phyloP scores from a whole-genome alignment of 2,888 invertebrate species.

The Cheilosia pagana region DNA sequence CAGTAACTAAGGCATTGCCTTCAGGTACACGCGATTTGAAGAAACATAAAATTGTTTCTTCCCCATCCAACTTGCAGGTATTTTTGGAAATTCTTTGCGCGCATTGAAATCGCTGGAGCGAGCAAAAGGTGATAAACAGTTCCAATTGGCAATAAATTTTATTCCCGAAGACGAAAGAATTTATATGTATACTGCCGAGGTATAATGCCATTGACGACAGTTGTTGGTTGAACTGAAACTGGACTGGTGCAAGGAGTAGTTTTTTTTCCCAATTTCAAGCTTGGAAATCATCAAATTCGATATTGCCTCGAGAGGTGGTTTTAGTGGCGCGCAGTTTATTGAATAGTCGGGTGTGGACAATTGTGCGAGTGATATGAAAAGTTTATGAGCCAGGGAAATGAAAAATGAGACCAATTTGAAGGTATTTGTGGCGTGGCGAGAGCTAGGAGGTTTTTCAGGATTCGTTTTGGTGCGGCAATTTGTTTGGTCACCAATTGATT shows the following conservation, averaged over 20 bases:
- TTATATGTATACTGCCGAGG: conserved; percentile 43
- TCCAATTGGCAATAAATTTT: conserved; percentile 74
- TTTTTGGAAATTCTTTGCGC: conserved; percentile 51
- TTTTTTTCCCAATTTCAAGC: conserved; percentile 44
- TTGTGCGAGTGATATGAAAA: conserved; percentile 68
- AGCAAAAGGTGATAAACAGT: conserved; percentile 75
- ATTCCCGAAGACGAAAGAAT: conserved; percentile 64
- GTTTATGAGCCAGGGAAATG: conserved; percentile 67
- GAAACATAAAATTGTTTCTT: conserved; percentile 41
- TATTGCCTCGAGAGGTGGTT: conserved; percentile 32
- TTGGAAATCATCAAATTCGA: conserved; percentile 70
- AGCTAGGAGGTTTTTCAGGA: conserved; percentile 8
- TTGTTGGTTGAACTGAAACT: conserved; percentile 10
- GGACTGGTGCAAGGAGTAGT: conserved; percentile 18
- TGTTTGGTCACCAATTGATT: conserved; percentile 8
- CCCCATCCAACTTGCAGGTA: background rate
- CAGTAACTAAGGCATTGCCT: background rate
- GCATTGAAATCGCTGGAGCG: conserved; percentile 57
- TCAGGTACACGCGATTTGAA: conserved; percentile 41
- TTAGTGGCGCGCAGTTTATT: conserved; percentile 41
- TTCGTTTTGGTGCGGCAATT: conserved; percentile 16
- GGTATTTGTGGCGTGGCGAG: conserved; percentile 52
- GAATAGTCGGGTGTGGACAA: conserved; percentile 61
- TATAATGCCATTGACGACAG: conserved; percentile 62
- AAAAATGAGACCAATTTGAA: conserved; percentile 66